phyloP scores from a whole-genome alignment of 2,113 vertebrate species.

The Thryonomys swinderianus region DNA sequence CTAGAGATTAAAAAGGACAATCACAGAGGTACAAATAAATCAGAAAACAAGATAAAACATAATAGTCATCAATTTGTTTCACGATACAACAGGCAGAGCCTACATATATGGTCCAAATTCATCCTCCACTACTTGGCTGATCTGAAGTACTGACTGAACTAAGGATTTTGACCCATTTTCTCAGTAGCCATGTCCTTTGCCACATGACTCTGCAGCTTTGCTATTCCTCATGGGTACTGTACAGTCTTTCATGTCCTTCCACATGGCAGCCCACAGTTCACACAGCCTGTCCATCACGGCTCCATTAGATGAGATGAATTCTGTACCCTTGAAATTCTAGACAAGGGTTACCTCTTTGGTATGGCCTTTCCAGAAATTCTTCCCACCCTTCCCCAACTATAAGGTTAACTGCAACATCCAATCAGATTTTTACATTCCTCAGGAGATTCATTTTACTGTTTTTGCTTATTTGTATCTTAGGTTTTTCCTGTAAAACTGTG shows the following conservation, averaged over 20 bases:
- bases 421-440: background rate
- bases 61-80: background rate
- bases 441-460: conserved; percentile 17
- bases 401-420: background rate
- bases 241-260: background rate
- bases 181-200: background rate
- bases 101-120: background rate
- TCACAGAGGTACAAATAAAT: background rate
- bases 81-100: background rate
- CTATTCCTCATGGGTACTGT: background rate
- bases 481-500: background rate
- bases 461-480: background rate
- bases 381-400: background rate
- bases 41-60: background rate
- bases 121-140: background rate
- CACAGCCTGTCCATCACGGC: background rate
- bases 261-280: background rate
- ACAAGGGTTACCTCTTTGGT: background rate
- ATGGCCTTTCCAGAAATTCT: background rate
- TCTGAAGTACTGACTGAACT: background rate
- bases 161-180: background rate
- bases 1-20: background rate
- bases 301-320: background rate
- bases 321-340: background rate
- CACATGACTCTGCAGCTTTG: background rate